Evolutionary conservation across 2,113 vertebrate species (phyloP).

Genomic region (Sphyrna mokarran): DNA sequence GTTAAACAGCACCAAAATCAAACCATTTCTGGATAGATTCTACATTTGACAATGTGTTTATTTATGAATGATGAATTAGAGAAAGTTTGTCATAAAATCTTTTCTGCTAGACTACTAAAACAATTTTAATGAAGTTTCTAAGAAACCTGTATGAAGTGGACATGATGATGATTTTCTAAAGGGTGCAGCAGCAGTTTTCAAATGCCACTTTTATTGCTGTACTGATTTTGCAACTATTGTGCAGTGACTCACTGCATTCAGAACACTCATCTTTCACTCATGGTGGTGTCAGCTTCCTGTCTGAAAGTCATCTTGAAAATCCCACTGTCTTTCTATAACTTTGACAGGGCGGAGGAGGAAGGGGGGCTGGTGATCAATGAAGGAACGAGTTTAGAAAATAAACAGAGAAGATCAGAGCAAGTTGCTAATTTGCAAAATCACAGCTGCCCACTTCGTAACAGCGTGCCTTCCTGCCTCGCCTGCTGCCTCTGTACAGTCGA

Average conservation of each 20-base stretch:
- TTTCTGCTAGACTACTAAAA: too few relatives aligned
- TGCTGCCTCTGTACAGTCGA: conserved; percentile 10
- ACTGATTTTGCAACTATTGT: conserved; percentile 2
- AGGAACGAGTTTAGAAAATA: background rate
- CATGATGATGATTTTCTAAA: background rate
- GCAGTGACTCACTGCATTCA: background rate
- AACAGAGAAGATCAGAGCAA: too few relatives aligned
- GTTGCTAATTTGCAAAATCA: background rate
- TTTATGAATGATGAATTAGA: background rate
- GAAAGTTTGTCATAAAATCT: too few relatives aligned
- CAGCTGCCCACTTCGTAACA: conserved; percentile 28
- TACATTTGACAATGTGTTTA: background rate
- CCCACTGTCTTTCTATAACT: too few relatives aligned
- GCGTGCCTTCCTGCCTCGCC: background rate
- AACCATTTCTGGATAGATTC: background rate
- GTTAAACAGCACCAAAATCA: background rate
- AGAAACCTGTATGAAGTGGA: background rate
- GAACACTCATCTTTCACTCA: background rate
- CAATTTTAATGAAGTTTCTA: background rate
- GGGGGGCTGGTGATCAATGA: too few relatives aligned
- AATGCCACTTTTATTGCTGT: background rate
- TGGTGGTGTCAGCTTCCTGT: conserved; percentile 32
- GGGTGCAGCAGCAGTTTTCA: background rate
- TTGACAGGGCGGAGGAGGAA: background rate
- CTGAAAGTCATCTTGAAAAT: background rate